These are phyloP conservation scores for Gymnogyps californianus DNA, from an alignment of 2,113 vertebrate species.

Conservation along the genomic window DNA sequence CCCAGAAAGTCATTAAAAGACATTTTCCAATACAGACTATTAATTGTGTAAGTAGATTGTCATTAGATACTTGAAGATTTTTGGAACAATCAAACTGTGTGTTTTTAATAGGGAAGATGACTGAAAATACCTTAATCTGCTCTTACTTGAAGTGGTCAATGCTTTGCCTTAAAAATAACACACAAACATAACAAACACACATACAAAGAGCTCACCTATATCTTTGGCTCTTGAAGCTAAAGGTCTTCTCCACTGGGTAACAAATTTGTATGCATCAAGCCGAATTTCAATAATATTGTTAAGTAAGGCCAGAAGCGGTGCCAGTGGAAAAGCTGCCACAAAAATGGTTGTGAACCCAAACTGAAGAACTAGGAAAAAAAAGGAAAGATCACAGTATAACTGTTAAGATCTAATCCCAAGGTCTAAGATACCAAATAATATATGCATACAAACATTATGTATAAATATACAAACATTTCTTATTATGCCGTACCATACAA, in stretches of 20 bases:
- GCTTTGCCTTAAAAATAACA: background rate
- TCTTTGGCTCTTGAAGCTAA: conserved; percentile 94
- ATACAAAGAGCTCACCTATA: conserved; percentile 79
- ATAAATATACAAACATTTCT: background rate
- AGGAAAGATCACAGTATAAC: background rate
- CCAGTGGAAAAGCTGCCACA: conserved; percentile 95
- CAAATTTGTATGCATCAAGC: conserved; percentile 95
- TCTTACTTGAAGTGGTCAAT: background rate
- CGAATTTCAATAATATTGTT: conserved; percentile 98
- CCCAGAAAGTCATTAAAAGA: background rate
- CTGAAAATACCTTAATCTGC: background rate
- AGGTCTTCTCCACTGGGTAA: conserved; percentile 92
- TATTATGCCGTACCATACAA: background rate
- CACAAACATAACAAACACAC: background rate
- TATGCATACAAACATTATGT: background rate
- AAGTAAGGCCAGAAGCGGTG: conserved; percentile 91
- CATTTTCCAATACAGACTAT: background rate
- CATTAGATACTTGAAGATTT: background rate
- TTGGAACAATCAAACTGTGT: background rate
- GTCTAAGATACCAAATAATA: background rate
- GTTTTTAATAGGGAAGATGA: background rate
- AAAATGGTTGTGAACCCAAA: conserved; percentile 98
- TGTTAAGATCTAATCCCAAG: background rate
- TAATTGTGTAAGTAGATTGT: background rate
- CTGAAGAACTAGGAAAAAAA: conserved; percentile 82